Percentiles rank a stretch among this genome's conserved stretches.
Evolutionary conservation across 2,113 vertebrate species (phyloP).

Genomic region (Centropristis striata): DNA sequence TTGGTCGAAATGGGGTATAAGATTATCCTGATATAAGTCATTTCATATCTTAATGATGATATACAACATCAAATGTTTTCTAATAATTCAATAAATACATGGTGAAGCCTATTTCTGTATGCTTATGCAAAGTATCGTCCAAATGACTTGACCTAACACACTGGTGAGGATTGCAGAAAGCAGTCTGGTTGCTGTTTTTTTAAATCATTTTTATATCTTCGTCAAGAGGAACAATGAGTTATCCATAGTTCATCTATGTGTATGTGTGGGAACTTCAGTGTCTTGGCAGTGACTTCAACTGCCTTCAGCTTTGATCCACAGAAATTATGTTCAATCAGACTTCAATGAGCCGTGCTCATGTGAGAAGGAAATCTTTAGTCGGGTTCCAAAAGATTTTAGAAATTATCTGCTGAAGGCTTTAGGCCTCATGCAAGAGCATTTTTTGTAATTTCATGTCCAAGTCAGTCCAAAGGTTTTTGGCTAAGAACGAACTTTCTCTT

Average conservation of each 20-base stretch:
- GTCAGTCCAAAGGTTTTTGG: conserved; percentile 7
- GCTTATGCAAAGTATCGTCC: too few species aligned
- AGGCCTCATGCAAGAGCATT: conserved; percentile 10
- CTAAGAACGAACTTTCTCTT: conserved; percentile 1
- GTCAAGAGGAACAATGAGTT: conserved; percentile 16
- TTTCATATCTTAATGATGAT: too few species aligned
- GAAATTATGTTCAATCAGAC: conserved; percentile 26
- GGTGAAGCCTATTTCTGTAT: too few species aligned
- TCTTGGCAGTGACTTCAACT: conserved; percentile 7
- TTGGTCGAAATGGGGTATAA: too few species aligned
- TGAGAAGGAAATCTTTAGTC: conserved; percentile 3
- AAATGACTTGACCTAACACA: too few species aligned
- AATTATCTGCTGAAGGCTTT: conserved; percentile 9
- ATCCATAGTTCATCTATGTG: neutral
- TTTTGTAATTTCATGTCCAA: conserved; percentile 21
- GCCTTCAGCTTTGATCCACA: conserved; percentile 11
- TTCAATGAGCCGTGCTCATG: neutral
- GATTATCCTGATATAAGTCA: too few species aligned
- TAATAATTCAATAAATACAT: too few species aligned
- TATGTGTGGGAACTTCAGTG: neutral
- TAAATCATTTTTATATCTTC: too few species aligned
- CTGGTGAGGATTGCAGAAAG: too few species aligned
- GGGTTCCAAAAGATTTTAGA: conserved; percentile 5
- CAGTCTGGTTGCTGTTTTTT: too few species aligned
- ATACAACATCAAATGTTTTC: too few species aligned